phyloP scores from a whole-genome alignment of 2,888 invertebrate species.

The Ecdyonurus torrentis region DNA sequence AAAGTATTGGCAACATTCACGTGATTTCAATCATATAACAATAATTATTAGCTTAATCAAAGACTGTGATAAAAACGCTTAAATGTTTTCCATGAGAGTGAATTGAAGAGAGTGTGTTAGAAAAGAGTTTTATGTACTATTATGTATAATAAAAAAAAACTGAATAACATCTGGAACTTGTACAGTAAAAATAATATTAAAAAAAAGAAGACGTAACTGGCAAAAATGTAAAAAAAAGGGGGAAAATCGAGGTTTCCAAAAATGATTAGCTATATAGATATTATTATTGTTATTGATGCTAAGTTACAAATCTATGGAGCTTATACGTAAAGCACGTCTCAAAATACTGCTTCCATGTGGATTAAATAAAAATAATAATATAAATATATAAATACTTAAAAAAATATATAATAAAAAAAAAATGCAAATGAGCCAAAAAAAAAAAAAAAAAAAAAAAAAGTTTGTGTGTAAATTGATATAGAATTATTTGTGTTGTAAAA shows the following conservation, averaged over 20 bases:
- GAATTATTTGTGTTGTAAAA: no score
- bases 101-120: no score
- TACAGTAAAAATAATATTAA: neutral
- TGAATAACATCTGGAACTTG: neutral
- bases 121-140: no score
- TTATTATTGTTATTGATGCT: neutral
- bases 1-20: no score
- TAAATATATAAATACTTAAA: no score
- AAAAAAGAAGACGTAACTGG: neutral
- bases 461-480: no score
- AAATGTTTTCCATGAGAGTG: neutral
- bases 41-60: neutral
- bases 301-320: neutral
- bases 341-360: neutral
- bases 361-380: no score
- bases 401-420: no score
- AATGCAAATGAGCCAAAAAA: no score
- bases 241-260: neutral
- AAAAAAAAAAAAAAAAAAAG: no score
- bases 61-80: constrained; percentile 1
- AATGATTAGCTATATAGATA: neutral
- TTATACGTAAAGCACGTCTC: neutral
- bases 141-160: no score
- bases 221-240: neutral
- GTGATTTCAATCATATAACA: neutral